A percentile compares a stretch with the other conserved stretches of the same genome.
These are phyloP conservation scores for Branchinecta lindahli DNA, from an alignment of 1,140 invertebrate genomes.

Conservation along the genomic window DNA sequence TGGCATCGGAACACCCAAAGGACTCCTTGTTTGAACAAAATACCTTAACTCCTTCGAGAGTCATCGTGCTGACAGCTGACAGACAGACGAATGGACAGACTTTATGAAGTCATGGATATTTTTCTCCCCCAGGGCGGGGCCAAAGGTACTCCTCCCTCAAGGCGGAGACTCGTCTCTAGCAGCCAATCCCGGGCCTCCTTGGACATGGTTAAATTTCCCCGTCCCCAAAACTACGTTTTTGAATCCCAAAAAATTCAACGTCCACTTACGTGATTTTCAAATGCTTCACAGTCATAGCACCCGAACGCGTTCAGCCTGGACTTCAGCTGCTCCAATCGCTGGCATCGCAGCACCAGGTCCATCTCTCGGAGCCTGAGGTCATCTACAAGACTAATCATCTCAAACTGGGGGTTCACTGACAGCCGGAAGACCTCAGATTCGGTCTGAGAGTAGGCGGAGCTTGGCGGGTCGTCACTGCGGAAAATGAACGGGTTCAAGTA, in stretches of 20 bases:
- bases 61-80: too few relatives aligned
- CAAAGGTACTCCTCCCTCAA: too few relatives aligned
- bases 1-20: too few relatives aligned
- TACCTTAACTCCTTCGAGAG: too few relatives aligned
- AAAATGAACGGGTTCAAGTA: slow-evolving; percentile 23
- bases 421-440: slow-evolving; percentile 43
- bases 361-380: slow-evolving; percentile 38
- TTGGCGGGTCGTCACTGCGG: slow-evolving; percentile 43
- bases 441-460: slow-evolving; percentile 40
- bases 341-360: slow-evolving; percentile 33
- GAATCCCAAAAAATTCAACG: slow-evolving; percentile 53
- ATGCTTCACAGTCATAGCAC: slow-evolving; percentile 25
- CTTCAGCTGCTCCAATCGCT: slow-evolving; percentile 41
- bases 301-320: slow-evolving; percentile 26
- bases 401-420: slow-evolving; percentile 26
- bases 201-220: too few relatives aligned
- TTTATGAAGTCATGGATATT: too few relatives aligned
- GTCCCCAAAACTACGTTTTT: too few relatives aligned
- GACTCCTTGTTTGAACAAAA: too few relatives aligned
- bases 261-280: slow-evolving; percentile 30
- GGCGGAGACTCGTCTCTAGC: too few relatives aligned
- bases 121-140: too few relatives aligned
- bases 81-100: too few relatives aligned
- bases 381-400: slow-evolving; percentile 37
- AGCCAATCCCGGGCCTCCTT: too few relatives aligned